Evolutionary conservation across 2,888 invertebrate species (phyloP).

Genomic region (Bembecia ichneumoniformis): DNA sequence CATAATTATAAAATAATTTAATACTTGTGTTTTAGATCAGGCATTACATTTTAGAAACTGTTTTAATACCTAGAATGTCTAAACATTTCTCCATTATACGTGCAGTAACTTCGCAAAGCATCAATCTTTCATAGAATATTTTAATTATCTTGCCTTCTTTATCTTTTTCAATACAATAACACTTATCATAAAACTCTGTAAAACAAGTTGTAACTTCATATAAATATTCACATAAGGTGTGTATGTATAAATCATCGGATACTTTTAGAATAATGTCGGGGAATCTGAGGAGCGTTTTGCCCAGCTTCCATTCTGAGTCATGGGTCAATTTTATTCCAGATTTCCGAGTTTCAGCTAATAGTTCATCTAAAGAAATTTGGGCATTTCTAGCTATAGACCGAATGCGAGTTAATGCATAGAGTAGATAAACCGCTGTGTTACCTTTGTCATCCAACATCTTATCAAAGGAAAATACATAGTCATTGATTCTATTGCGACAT

Average conservation of each 20-base stretch:
- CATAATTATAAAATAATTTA: neutral
- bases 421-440: conserved; percentile 97
- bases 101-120: conserved; percentile 94
- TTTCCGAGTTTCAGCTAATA: conserved; percentile 74
- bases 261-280: conserved; percentile 89
- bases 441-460: conserved; percentile 99
- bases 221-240: conserved; percentile 93
- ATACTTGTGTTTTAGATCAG: neutral
- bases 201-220: conserved; percentile 95
- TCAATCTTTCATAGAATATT: conserved; percentile 88
- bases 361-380: conserved; percentile 74
- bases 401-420: conserved; percentile 96
- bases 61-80: conserved; percentile 90
- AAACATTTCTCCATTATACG: conserved; percentile 89
- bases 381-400: conserved; percentile 89
- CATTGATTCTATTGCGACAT: conserved; percentile 91
- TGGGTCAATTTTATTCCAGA: conserved; percentile 81
- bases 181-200: conserved; percentile 97
- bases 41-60: conserved; percentile 90
- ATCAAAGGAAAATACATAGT: conserved; percentile 98
- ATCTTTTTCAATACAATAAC: conserved; percentile 97
- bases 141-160: conserved; percentile 83
- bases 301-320: conserved; percentile 95
- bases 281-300: conserved; percentile 87
- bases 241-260: conserved; percentile 84